A percentile compares a stretch with the other conserved stretches of the same genome.
phyloP scores from a whole-genome alignment of 2,888 invertebrate genomes.

The Pachliopta kotzebuea region DNA sequence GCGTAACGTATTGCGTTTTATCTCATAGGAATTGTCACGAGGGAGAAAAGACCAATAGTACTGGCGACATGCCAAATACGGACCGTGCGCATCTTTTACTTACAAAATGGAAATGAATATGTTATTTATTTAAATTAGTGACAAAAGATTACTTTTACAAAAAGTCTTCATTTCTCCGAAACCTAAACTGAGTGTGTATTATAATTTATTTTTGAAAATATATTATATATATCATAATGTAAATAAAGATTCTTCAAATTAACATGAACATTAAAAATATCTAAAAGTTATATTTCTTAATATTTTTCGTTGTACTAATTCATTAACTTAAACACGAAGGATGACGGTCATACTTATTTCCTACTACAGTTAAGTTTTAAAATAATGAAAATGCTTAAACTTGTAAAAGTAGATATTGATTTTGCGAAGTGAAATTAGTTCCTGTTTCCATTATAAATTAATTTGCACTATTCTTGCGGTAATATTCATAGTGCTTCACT shows the following conservation, averaged over 20 bases:
- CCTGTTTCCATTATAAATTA: slow-evolving; percentile 9
- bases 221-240: not conserved
- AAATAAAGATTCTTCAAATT: no score
- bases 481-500: slow-evolving; percentile 8
- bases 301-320: no score
- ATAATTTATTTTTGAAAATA: not conserved
- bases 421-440: not conserved
- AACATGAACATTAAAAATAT: no score
- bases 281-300: no score
- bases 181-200: not conserved
- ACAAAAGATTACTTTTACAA: not conserved
- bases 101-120: slow-evolving; percentile 60
- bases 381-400: not conserved
- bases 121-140: slow-evolving; percentile 27
- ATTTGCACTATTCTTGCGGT: slow-evolving; percentile 9
- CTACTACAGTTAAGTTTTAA: no score
- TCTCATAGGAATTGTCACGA: slow-evolving; percentile 64
- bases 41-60: slow-evolving; percentile 68
- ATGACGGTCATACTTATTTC: no score
- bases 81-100: slow-evolving; percentile 66
- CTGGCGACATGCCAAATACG: slow-evolving; percentile 72
- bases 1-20: slow-evolving; percentile 54
- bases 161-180: not conserved
- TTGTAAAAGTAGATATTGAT: not conserved
- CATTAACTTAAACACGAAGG: no score